A percentile compares a stretch with the other conserved stretches of the same genome.
These are phyloP conservation scores for Drosophila dives DNA, from an alignment of 2,888 invertebrate species.

Conservation along the genomic window DNA sequence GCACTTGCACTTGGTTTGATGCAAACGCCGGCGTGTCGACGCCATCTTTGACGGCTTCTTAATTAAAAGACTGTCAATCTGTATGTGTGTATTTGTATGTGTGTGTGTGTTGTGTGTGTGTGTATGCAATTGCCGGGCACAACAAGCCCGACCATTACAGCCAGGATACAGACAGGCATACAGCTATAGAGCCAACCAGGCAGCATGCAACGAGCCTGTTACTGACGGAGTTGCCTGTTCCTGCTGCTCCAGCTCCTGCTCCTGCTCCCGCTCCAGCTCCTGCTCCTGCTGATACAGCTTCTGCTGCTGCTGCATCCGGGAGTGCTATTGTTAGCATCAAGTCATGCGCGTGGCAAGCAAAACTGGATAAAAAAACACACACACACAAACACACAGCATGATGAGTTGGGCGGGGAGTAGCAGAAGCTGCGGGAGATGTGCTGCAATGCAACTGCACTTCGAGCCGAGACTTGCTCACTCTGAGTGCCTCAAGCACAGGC, in stretches of 20 bases:
- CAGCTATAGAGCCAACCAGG: constrained; percentile 9
- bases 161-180: constrained; percentile 30
- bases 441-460: constrained; percentile 57
- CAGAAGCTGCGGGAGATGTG: constrained; percentile 19
- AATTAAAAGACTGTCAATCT: constrained; percentile 80
- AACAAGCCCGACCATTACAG: constrained; percentile 32
- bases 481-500: not conserved
- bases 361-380: constrained; percentile 23
- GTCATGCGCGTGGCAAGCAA: constrained; percentile 67
- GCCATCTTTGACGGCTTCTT: constrained; percentile 80
- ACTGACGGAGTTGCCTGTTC: constrained; percentile 17
- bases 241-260: not conserved
- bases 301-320: constrained; percentile 44
- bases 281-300: not conserved
- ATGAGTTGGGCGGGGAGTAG: not conserved
- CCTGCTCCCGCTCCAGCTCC: not conserved
- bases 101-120: constrained; percentile 18
- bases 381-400: constrained; percentile 22
- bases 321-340: constrained; percentile 77
- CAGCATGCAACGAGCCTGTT: constrained; percentile 44
- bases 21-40: constrained; percentile 46
- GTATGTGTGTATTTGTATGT: constrained; percentile 38
- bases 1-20: constrained; percentile 53
- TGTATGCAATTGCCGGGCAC: constrained; percentile 15
- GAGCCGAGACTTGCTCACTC: constrained; percentile 30